These are phyloP conservation scores for Drosophila bocki DNA, from an alignment of 1,140 invertebrate genomes.

Conservation along the genomic window DNA sequence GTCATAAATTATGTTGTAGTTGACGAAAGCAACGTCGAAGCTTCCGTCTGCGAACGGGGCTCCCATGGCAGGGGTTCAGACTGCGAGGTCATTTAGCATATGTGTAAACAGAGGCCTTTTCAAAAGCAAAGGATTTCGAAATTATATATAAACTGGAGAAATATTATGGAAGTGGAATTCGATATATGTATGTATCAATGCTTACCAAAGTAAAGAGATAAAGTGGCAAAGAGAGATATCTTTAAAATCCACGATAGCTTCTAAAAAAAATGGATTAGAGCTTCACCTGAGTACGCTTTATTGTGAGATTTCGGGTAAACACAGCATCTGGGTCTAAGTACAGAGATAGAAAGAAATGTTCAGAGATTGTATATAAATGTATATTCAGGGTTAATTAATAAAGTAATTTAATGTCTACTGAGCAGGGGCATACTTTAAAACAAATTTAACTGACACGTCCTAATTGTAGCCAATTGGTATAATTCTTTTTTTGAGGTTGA, in stretches of 20 bases:
- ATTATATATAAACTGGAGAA: neutral
- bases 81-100: slow-evolving; percentile 63
- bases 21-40: slow-evolving; percentile 79
- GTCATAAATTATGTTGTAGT: slow-evolving; percentile 85
- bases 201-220: neutral
- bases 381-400: too few species aligned
- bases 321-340: too few species aligned
- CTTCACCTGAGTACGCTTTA: too few species aligned
- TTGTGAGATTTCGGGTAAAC: too few species aligned
- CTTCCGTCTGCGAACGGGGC: slow-evolving; percentile 19
- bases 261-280: too few species aligned
- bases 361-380: too few species aligned
- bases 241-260: neutral
- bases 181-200: neutral
- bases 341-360: too few species aligned
- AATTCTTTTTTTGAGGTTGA: too few species aligned
- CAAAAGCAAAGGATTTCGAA: neutral
- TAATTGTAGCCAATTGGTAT: too few species aligned
- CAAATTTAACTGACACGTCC: too few species aligned
- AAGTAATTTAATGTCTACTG: too few species aligned
- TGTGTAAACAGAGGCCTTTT: slow-evolving; percentile 22
- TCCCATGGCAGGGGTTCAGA: slow-evolving; percentile 7
- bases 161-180: neutral
- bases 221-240: neutral
- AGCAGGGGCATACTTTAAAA: too few species aligned